Percentiles rank a stretch among this genome's conserved stretches.
phyloP scores from a whole-genome alignment of 2,888 invertebrate genomes.

The Adela reaumurella region DNA sequence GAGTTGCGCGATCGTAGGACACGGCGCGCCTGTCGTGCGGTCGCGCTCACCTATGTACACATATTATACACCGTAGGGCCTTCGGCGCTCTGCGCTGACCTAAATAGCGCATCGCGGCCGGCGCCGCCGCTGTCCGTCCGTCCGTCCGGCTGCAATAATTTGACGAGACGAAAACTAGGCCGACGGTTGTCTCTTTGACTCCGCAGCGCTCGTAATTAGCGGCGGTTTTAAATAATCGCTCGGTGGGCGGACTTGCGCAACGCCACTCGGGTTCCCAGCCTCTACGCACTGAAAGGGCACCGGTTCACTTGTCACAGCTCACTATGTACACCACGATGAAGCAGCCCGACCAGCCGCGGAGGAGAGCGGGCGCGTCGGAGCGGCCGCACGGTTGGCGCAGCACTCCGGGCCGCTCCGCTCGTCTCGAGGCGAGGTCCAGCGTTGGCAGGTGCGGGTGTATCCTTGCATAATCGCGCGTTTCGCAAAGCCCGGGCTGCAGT shows the following conservation, averaged over 20 bases:
- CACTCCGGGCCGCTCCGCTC: too few relatives aligned
- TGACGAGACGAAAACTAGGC: background rate
- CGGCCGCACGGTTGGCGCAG: too few relatives aligned
- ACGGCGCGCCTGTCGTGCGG: too few relatives aligned
- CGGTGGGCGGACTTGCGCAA: constrained; percentile 28
- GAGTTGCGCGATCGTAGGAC: too few relatives aligned
- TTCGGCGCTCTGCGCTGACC: background rate
- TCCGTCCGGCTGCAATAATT: background rate
- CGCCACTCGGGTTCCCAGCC: too few relatives aligned
- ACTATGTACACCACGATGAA: too few relatives aligned
- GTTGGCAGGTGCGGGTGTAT: constrained; percentile 28
- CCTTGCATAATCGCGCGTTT: background rate
- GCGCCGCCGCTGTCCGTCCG: background rate
- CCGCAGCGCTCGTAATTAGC: background rate
- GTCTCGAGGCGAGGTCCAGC: constrained; percentile 30
- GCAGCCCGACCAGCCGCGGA: background rate
- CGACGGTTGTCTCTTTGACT: background rate
- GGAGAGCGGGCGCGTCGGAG: too few relatives aligned
- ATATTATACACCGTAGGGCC: background rate
- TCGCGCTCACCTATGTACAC: too few relatives aligned
- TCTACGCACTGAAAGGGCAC: too few relatives aligned
- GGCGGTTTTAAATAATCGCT: constrained; percentile 55
- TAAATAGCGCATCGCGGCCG: background rate
- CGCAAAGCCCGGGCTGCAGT: constrained; percentile 19
- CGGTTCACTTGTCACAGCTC: too few relatives aligned